Evolutionary conservation across 2,888 invertebrate species (phyloP), one percentile per base, ranked within the genome.

Genomic region (Villa cingulata): DNA sequence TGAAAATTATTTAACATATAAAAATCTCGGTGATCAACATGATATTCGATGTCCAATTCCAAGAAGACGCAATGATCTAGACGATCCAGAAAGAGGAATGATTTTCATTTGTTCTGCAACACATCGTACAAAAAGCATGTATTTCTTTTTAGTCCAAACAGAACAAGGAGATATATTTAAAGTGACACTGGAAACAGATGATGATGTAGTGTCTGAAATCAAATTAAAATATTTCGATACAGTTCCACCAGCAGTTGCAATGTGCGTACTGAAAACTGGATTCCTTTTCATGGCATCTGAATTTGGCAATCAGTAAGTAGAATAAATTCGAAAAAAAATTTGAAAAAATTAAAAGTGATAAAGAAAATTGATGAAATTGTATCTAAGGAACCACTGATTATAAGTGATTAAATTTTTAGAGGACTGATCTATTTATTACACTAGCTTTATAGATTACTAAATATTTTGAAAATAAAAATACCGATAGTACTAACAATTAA

Each of bases 161-260:
- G 98, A 99, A 65, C 97, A 99, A 65, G 94, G 94, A 0, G 91
- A 92, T 65, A 84, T 94, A 46, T 94, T 94, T 63, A 92, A 92
- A 69, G 86, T 98, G 27, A 97, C 96, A 0, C 74, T 98, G 41
- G 96, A 96, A 68, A 91, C 90, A 17, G 95, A 96, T 69, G 94
- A 95, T 57, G 97, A 97, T 62, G 89, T 97, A 75, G 97, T 95
- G 9, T 96, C 95, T 1, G 97, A 98, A 72, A 96, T 99, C 53
- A 94, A 95, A 61, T 71, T 99, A 14, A 99, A 98, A 64, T 99
- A 99, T 70, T 99, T 99, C 70, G 98, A 99, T 65, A 98, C 98
- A 1, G 95, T 97, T 4, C 96, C 98, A 9, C 92, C 96, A 4
- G 92, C 98, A 1, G 79, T 89, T 17, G 81, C 95, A 0, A 88